Conservation (phyloP, 1,140 invertebrate genomes). For the Steinernema khuongi region DNA sequence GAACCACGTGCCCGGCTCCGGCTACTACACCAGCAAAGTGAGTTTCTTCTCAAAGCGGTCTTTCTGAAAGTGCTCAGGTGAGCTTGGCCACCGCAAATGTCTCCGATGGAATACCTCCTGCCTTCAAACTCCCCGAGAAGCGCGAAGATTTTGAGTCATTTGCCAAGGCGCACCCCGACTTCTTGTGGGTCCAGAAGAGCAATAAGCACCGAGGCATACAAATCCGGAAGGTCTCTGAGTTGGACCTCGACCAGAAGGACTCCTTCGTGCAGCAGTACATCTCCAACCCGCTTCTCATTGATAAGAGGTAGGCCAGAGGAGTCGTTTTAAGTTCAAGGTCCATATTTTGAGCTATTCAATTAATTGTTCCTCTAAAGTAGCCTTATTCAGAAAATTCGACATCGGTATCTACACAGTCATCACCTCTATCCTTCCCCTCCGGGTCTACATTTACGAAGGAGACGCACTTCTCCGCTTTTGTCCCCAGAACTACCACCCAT, state of each 20-base stretch:
- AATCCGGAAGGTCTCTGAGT: constrained; percentile 68
- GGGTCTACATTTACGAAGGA: constrained; percentile 80
- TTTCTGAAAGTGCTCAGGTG: constrained; percentile 27
- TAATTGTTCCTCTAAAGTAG: constrained; percentile 67
- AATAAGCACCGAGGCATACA: constrained; percentile 83
- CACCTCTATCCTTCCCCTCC: constrained; percentile 80
- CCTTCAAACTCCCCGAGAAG: constrained; percentile 78
- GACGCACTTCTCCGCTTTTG: constrained; percentile 77
- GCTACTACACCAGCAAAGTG: constrained; percentile 89
- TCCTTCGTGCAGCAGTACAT: constrained; percentile 86
- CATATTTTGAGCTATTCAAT: no score
- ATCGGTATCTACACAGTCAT: constrained; percentile 88
- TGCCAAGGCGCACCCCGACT: constrained; percentile 67
- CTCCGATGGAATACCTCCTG: constrained; percentile 72
- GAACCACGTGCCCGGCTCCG: constrained; percentile 90
- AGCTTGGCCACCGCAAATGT: constrained; percentile 74
- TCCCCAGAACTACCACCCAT: constrained; percentile 82
- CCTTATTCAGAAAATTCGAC: constrained; percentile 80
- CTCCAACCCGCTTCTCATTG: constrained; percentile 69
- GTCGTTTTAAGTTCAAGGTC: no score
- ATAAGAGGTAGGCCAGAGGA: constrained; percentile 58
- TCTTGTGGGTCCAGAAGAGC: constrained; percentile 81
- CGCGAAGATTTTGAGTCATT: constrained; percentile 71
- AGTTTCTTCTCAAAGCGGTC: not conserved
- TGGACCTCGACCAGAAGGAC: constrained; percentile 70